Evolutionary conservation across 2,888 invertebrate species (phyloP).

Genomic region (Laspeyria flexula): DNA sequence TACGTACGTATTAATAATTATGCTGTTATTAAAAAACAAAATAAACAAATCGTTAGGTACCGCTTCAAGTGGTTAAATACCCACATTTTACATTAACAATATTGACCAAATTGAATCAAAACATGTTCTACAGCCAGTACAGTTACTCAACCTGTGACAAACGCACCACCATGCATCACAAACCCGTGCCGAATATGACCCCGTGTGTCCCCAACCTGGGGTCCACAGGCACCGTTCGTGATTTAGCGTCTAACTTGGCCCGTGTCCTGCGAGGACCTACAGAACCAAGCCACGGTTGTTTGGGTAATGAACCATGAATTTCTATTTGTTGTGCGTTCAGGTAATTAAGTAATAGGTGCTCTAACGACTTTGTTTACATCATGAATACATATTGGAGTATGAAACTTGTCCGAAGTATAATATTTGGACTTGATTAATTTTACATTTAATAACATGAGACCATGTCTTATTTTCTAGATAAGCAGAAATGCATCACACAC

Average conservation of each 20-base stretch:
- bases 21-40: too few species aligned
- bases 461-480: too few species aligned
- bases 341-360: slow-evolving; percentile 77
- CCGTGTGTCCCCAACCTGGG: slow-evolving; percentile 55
- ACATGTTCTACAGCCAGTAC: too few species aligned
- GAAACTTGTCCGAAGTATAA: slow-evolving; percentile 5
- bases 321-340: slow-evolving; percentile 79
- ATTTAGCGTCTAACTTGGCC: slow-evolving; percentile 82
- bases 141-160: background rate
- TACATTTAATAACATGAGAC: background rate
- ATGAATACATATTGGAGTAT: slow-evolving; percentile 27
- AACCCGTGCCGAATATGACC: background rate
- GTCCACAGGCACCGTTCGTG: slow-evolving; percentile 72
- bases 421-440: background rate
- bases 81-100: too few species aligned
- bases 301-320: slow-evolving; percentile 83
- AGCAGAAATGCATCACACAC: too few species aligned
- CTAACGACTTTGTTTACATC: slow-evolving; percentile 41
- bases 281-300: slow-evolving; percentile 65
- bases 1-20: too few species aligned
- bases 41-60: too few species aligned
- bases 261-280: slow-evolving; percentile 69
- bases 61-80: too few species aligned
- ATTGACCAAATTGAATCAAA: too few species aligned
- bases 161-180: background rate